Evolutionary conservation across 2,113 vertebrate species (phyloP), one percentile per base, ranked within the genome.

Genomic region (Varanus komodoensis): DNA sequence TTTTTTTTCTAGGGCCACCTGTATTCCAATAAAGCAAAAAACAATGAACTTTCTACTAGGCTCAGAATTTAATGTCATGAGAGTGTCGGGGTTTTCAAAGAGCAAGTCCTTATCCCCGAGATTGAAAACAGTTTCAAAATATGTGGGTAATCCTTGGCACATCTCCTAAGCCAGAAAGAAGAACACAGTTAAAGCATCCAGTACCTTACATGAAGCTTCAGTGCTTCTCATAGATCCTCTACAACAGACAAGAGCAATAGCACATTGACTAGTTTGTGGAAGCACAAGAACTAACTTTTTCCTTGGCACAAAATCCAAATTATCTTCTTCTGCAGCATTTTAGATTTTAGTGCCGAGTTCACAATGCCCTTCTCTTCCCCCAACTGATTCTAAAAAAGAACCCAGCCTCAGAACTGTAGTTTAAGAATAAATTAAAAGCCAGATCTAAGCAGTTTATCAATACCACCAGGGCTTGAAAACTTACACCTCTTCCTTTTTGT

Each of bases 331-430:
- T 2, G 44, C n/a, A 50, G 29, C 12, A 52, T 81, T 27, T 25
- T 50, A 12, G 8, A 73, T n/a, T 29, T 85, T 50, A 52, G 68
- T 7, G 32, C 15, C n/a, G 44, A 48, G 29, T n/a, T 6, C 48
- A n/a, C 32, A 34, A 32, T 27, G 15, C 2, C 1, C 27, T 74
- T 32, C 14, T 29, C 81, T 74, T 71, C 27, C 54, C 74, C 29
- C 69, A 86, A 29, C 23, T 27, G n/a, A 57, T 29, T 4, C 1
- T 27, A 12, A 34, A 57, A 38, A n/a, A 57, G 71, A 74, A 74
- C 9, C 32, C 5, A n/a, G 4, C 27, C 32, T 77, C 34, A 0
- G 4, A 67, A 11, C 3, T n/a, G 27, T 2, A 2, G 6, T 11
- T 48, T 73, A 61, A 89, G 12, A 67, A 38, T 19, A 1, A 14